phyloP scores from a whole-genome alignment of 2,113 vertebrate species.

The Todiramphus chloris region DNA sequence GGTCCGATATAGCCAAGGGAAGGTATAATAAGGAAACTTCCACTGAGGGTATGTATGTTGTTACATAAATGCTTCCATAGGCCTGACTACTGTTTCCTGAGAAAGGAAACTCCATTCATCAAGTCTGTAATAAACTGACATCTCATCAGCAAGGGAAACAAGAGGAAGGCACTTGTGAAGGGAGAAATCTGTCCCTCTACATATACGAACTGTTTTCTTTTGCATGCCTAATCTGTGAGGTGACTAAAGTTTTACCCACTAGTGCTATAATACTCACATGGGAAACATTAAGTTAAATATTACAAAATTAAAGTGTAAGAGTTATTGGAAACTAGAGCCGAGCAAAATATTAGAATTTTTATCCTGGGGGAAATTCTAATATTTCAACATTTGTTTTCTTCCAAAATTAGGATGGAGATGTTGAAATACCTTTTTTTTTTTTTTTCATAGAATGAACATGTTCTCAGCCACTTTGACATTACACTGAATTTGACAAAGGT shows the following conservation, averaged over 20 bases:
- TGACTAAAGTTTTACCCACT: slow-evolving; percentile 51
- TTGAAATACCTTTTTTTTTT: slow-evolving; percentile 18
- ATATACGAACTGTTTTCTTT: slow-evolving; percentile 44
- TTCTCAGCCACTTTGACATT: slow-evolving; percentile 25
- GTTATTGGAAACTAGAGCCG: slow-evolving; percentile 59
- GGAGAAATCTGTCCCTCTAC: slow-evolving; percentile 21
- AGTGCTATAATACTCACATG: slow-evolving; percentile 58
- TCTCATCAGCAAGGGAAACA: slow-evolving; percentile 59
- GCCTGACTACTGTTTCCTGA: slow-evolving; percentile 66
- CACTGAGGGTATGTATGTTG: not conserved
- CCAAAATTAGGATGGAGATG: slow-evolving; percentile 57
- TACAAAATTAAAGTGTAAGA: slow-evolving; percentile 66
- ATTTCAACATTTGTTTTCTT: slow-evolving; percentile 64
- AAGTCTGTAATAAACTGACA: slow-evolving; percentile 63
- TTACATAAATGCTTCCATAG: slow-evolving; percentile 61
- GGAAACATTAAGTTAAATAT: slow-evolving; percentile 65
- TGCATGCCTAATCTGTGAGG: slow-evolving; percentile 67
- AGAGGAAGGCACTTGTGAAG: slow-evolving; percentile 64
- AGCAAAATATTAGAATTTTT: slow-evolving; percentile 61
- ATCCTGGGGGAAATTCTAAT: slow-evolving; percentile 60
- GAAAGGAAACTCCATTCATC: slow-evolving; percentile 71
- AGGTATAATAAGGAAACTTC: slow-evolving; percentile 20
- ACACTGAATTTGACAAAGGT: slow-evolving; percentile 51
- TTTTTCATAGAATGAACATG: slow-evolving; percentile 19
- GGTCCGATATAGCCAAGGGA: not conserved